Base-by-base conservation (phyloP, 2,113 vertebrate species). In the Synodontis membranacea region DNA sequence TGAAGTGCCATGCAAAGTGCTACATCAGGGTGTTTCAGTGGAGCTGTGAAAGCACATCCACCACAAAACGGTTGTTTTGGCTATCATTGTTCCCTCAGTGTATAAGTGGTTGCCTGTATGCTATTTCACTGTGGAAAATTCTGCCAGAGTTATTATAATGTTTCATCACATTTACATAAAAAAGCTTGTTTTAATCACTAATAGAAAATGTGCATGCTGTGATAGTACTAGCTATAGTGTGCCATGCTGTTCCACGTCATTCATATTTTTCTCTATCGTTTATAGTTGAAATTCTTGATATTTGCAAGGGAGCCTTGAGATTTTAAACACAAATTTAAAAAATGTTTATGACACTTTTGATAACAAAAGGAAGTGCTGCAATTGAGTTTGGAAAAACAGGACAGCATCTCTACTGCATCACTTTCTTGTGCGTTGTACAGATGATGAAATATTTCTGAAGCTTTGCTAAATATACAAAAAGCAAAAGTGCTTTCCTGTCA, bases 1-100 rank as follows among this genome's bases (percentile, higher is more conserved):
- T 56, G 31, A 48, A 88, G 86, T 83, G 84, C 56, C 89, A 86
- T 46, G 48, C 83, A 83, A 88, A 87, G 88, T 89, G 88, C 70
- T 68, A 81, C 64, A 90, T 88, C 83, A 88, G 87, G 75, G 86
- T 83, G 60, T 86, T 86, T 86, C 58, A 46, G 81, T 34, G 19
- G 46, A 87, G 85, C 64, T 84, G 42, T 66, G 46, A 79, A 88
- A 70, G 42, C 83, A 56, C 60, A 50, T 52, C 39, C 42, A 54
- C 83, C 75, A 89, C 80, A 44, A 87, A 87, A 4, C 25, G 25
- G 56, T 60, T 81, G 56, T 68, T 87, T 58, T 78, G 37, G 58
- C 31, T 82, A 84, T 60, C 86, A 74, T 83, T 60, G 39, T 84
- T 42, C 39, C 25, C 7, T 83, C 50, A 72, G 89, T 74, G 68